A percentile compares a stretch with the other conserved stretches of the same genome.
These are phyloP conservation scores for Siphonodentalium dalli DNA, from an alignment of 2,888 invertebrate genomes.

Conservation along the genomic window DNA sequence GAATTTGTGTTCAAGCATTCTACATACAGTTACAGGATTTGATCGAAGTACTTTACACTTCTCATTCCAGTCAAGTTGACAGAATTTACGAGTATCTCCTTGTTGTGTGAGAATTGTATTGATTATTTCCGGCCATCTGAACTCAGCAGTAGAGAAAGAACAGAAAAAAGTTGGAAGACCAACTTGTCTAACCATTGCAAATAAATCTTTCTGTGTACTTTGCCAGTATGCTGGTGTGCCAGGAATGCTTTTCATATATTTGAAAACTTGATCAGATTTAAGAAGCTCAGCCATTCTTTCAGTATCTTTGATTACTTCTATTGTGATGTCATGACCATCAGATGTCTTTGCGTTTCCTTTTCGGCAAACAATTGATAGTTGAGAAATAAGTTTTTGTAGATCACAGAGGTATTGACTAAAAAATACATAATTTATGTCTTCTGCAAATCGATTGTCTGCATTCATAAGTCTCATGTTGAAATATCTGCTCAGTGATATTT, in stretches of 20 bases:
- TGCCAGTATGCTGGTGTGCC: slow-evolving; percentile 16
- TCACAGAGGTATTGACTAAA: slow-evolving; percentile 21
- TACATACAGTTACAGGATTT: slow-evolving; percentile 14
- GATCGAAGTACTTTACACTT: slow-evolving; percentile 11
- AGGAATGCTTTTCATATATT: slow-evolving; percentile 6
- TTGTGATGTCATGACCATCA: slow-evolving; percentile 5
- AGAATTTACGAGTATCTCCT: background rate
- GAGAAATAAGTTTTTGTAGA: slow-evolving; percentile 11
- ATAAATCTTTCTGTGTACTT: slow-evolving; percentile 6
- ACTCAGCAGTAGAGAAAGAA: slow-evolving; percentile 11
- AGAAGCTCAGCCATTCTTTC: slow-evolving; percentile 5
- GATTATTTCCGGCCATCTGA: slow-evolving; percentile 5
- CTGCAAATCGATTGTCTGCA: slow-evolving; percentile 14
- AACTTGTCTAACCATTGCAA: slow-evolving; percentile 16
- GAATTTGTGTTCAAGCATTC: slow-evolving; percentile 17
- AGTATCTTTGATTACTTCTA: slow-evolving; percentile 5
- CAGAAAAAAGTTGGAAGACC: slow-evolving; percentile 10
- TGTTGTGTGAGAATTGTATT: slow-evolving; percentile 10
- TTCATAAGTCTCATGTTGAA: slow-evolving; percentile 11
- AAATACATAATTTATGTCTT: slow-evolving; percentile 16
- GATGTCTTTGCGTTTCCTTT: slow-evolving; percentile 8
- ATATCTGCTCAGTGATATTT: slow-evolving; percentile 8
- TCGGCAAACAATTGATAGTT: slow-evolving; percentile 14
- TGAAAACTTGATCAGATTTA: slow-evolving; percentile 1
- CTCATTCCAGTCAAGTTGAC: slow-evolving; percentile 13